Conservation (phyloP, 2,888 invertebrate genomes). For the Geophilus truncorum region DNA sequence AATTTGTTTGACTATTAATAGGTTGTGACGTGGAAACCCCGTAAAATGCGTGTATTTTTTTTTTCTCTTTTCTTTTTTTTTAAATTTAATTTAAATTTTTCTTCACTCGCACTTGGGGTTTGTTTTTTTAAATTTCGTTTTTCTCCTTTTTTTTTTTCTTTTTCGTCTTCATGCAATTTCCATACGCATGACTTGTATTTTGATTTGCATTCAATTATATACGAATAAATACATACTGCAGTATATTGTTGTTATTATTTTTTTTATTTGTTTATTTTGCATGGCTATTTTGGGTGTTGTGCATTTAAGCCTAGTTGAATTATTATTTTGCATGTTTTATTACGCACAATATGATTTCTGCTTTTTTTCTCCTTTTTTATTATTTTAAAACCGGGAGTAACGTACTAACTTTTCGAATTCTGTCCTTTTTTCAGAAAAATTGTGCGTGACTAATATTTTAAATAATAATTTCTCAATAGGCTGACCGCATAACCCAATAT, state of each 20-base stretch:
- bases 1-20: not conserved
- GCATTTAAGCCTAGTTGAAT: slow-evolving; percentile 39
- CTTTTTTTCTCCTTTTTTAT: slow-evolving; percentile 41
- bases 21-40: not conserved
- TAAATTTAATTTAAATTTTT: slow-evolving; percentile 34
- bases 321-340: slow-evolving; percentile 38
- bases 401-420: slow-evolving; percentile 32
- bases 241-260: slow-evolving; percentile 24
- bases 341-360: slow-evolving; percentile 39
- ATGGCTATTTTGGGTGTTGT: slow-evolving; percentile 50
- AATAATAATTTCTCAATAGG: slow-evolving; percentile 27
- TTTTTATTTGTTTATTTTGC: slow-evolving; percentile 46
- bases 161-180: slow-evolving; percentile 2
- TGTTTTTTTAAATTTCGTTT: slow-evolving; percentile 33
- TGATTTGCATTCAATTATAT: slow-evolving; percentile 10
- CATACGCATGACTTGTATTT: not conserved
- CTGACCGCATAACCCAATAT: not conserved
- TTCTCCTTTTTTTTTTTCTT: slow-evolving; percentile 31
- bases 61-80: slow-evolving; percentile 29
- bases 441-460: slow-evolving; percentile 32
- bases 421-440: slow-evolving; percentile 37
- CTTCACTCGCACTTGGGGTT: slow-evolving; percentile 33
- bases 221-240: slow-evolving; percentile 25
- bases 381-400: no score
- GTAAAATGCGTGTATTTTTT: not conserved